Percentiles rank a stretch among this genome's conserved stretches.
Evolutionary conservation across 2,113 vertebrate genomes (phyloP).

Genomic region (Anoplopoma fimbria): DNA sequence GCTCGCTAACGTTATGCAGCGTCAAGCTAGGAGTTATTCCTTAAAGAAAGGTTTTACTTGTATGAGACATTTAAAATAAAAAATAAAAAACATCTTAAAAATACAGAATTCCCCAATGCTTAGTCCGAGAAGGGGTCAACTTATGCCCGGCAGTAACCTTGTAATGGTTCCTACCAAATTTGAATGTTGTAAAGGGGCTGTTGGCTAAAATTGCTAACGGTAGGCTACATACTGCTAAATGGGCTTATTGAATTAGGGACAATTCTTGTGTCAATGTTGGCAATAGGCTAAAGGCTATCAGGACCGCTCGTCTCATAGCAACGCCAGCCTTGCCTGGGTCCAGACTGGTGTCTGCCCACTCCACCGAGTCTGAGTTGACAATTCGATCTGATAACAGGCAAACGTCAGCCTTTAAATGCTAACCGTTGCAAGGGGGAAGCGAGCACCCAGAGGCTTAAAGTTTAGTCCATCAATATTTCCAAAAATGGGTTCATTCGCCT

Average conservation of each 20-base stretch:
- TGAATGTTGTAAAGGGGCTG: not conserved
- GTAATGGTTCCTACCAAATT: not conserved
- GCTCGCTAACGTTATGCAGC: no score
- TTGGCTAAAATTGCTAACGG: not conserved
- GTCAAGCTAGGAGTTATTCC: no score
- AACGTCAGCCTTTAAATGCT: not conserved
- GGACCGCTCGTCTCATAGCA: not conserved
- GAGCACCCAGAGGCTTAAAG: no score
- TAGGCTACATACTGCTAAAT: no score
- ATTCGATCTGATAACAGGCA: not conserved
- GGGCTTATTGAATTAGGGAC: not conserved
- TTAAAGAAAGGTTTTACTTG: no score
- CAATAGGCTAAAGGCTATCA: not conserved
- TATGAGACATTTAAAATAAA: no score
- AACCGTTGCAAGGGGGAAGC: not conserved
- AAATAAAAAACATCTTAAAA: no score
- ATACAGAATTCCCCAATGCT: no score
- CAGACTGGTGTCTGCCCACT: not conserved
- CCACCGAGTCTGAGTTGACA: not conserved
- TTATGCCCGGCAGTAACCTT: no score
- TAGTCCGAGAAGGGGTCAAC: no score
- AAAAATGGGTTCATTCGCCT: not conserved
- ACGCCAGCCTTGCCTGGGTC: no score
- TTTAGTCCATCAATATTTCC: no score
- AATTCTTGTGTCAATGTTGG: not conserved